phyloP scores from a whole-genome alignment of 2,797 vertebrate species.

The Enteromius unitaeniatus region DNA sequence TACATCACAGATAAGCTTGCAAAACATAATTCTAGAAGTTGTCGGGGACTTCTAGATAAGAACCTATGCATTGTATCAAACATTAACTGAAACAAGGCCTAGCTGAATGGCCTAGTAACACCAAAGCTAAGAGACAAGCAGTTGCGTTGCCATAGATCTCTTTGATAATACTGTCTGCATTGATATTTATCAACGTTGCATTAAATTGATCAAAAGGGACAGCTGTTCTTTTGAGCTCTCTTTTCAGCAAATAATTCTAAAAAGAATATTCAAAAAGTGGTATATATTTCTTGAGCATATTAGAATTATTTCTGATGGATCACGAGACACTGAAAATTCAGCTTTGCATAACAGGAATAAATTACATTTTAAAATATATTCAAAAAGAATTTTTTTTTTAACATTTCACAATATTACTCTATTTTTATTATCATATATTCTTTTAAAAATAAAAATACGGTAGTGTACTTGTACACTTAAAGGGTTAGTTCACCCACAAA shows the following conservation, averaged over 20 bases:
- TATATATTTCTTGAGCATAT: neutral
- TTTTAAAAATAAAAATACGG: no score
- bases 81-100: slow-evolving; percentile 37
- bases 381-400: neutral
- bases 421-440: no score
- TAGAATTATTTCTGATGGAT: neutral
- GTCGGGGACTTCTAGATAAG: slow-evolving; percentile 67
- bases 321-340: neutral
- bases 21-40: slow-evolving; percentile 69
- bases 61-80: slow-evolving; percentile 69
- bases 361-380: neutral
- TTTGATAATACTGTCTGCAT: neutral
- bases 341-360: neutral
- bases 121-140: slow-evolving; percentile 26
- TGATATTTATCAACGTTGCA: neutral
- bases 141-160: slow-evolving; percentile 8
- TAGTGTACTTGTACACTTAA: no score
- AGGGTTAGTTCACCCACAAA: no score
- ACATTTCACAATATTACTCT: no score
- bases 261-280: neutral
- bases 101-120: slow-evolving; percentile 29
- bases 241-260: neutral
- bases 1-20: slow-evolving; percentile 72
- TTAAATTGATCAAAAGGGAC: neutral
- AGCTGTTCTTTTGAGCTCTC: neutral